A percentile compares a stretch with the other conserved stretches of the same genome.
Conservation (phyloP, 2,888 invertebrate species). For the Meiosimyza decipiens region DNA sequence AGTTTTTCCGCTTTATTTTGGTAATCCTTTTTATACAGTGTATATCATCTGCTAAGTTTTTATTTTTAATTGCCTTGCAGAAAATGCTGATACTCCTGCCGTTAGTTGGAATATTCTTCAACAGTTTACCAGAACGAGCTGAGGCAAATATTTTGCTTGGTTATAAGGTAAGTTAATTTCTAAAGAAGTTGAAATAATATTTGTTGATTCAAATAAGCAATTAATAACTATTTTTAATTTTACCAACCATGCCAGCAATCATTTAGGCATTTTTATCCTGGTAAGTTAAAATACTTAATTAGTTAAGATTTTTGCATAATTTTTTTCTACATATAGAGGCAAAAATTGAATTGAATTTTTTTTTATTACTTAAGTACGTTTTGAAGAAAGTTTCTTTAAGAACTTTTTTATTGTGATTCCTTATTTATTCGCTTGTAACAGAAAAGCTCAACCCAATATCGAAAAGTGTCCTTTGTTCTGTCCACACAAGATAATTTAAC, state of each 20-base stretch:
- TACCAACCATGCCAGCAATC: slow-evolving; percentile 39
- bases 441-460: too few species aligned
- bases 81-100: slow-evolving; percentile 66
- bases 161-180: slow-evolving; percentile 58
- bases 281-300: slow-evolving; percentile 44
- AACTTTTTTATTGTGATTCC: background rate
- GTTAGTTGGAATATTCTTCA: slow-evolving; percentile 64
- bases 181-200: background rate
- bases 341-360: slow-evolving; percentile 30
- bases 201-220: background rate
- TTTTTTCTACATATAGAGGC: background rate
- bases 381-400: too few species aligned
- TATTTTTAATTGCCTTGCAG: slow-evolving; percentile 51
- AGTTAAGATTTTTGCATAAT: background rate
- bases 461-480: too few species aligned
- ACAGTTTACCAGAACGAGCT: slow-evolving; percentile 60
- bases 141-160: slow-evolving; percentile 63
- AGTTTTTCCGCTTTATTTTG: slow-evolving; percentile 9
- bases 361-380: background rate
- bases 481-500: too few species aligned
- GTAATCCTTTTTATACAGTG: slow-evolving; percentile 5
- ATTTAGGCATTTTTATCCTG: slow-evolving; percentile 50
- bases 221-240: slow-evolving; percentile 36
- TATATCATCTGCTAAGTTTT: slow-evolving; percentile 17
- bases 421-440: too few species aligned